phyloP scores from a whole-genome alignment of 1,140 invertebrate genomes.

The Formica selysi region DNA sequence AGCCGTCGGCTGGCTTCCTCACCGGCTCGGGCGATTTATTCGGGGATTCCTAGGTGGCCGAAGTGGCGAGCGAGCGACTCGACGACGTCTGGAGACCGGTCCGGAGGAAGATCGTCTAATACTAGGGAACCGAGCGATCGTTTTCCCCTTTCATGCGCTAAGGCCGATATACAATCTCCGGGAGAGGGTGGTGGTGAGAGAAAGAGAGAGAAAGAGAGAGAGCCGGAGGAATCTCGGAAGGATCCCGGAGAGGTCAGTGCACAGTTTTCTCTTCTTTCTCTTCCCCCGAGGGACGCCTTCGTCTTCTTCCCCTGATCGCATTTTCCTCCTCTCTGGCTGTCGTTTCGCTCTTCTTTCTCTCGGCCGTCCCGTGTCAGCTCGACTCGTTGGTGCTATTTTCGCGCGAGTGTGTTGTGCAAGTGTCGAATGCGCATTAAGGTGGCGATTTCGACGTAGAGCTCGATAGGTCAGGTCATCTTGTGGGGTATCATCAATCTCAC shows the following conservation, averaged over 20 bases:
- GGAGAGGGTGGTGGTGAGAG: conserved; percentile 17
- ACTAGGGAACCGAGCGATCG: conserved; percentile 20
- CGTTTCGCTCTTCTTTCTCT: conserved; percentile 62
- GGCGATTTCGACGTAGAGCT: conserved; percentile 73
- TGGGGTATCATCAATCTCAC: conserved; percentile 7
- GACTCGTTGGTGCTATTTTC: conserved; percentile 80
- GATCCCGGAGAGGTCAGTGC: conserved; percentile 41
- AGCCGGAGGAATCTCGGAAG: not conserved
- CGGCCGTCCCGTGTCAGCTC: conserved; percentile 67
- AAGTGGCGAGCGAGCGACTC: conserved; percentile 77
- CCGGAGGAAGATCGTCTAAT: conserved; percentile 16
- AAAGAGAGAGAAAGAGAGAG: conserved; percentile 8
- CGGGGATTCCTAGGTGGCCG: conserved; percentile 79
- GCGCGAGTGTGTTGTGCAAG: conserved; percentile 84
- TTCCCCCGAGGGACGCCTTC: not conserved
- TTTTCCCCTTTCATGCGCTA: conserved; percentile 30
- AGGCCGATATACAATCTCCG: not conserved
- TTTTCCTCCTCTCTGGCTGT: conserved; percentile 46
- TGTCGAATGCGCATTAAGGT: conserved; percentile 80
- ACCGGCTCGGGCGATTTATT: conserved; percentile 84
- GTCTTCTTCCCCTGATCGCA: conserved; percentile 26
- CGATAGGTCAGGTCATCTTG: conserved; percentile 37
- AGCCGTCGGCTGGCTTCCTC: conserved; percentile 85
- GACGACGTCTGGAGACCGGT: conserved; percentile 50
- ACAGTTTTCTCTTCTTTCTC: conserved; percentile 20